Evolutionary conservation across 2,797 vertebrate genomes (phyloP).

Genomic region (Semotilus atromaculatus): DNA sequence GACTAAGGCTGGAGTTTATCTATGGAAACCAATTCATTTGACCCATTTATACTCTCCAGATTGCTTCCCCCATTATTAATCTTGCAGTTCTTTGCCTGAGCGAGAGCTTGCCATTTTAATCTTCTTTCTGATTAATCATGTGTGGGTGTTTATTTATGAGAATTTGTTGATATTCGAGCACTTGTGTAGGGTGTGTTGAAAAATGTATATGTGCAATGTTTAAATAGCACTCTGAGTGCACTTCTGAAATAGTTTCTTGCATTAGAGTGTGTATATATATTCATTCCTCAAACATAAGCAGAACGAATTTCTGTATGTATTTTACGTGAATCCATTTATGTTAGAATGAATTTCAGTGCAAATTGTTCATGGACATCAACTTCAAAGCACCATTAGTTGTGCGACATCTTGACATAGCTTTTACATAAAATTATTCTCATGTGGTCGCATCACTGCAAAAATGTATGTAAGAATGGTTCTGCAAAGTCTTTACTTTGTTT

Average conservation of each 20-base stretch:
- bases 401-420: background rate
- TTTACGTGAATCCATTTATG: background rate
- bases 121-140: conserved; percentile 57
- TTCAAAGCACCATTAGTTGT: background rate
- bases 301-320: background rate
- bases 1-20: conserved; percentile 58
- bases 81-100: conserved; percentile 46
- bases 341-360: background rate
- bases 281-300: background rate
- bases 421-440: background rate
- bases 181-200: conserved; percentile 31
- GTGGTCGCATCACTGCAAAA: background rate
- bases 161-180: conserved; percentile 33
- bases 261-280: background rate
- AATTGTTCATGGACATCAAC: background rate
- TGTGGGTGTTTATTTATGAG: conserved; percentile 60
- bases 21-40: conserved; percentile 63
- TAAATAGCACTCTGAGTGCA: background rate
- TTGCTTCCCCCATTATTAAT: conserved; percentile 57
- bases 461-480: background rate
- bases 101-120: conserved; percentile 51
- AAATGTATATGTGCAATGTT: conserved; percentile 16
- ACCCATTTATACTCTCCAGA: conserved; percentile 61
- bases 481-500: background rate
- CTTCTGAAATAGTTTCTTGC: conserved; percentile 11